Evolutionary conservation across 1,140 invertebrate genomes (phyloP).

Genomic region (Drosophila littoralis): DNA sequence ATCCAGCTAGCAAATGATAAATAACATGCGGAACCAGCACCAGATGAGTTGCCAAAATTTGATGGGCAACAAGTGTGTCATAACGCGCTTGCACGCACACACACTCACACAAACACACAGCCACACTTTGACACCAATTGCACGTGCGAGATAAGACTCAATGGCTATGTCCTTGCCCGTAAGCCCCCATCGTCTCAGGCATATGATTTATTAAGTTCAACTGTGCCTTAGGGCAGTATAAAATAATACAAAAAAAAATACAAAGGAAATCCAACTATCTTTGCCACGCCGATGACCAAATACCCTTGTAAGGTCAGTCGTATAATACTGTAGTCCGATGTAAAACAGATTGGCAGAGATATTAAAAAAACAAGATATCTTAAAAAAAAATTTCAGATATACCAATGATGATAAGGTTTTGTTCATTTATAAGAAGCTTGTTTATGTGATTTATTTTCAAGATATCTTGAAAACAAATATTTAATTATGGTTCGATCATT

Average conservation of each 20-base stretch:
- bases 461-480: no score
- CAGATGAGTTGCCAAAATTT: conserved; percentile 11
- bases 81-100: conserved; percentile 3
- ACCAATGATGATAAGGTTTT: no score
- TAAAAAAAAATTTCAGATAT: no score
- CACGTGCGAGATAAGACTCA: conserved; percentile 26
- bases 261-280: no score
- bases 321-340: no score
- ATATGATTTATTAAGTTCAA: conserved; percentile 65
- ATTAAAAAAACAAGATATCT: no score
- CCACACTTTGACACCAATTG: neutral
- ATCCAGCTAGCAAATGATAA: conserved; percentile 18
- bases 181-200: conserved; percentile 17
- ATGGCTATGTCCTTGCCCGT: conserved; percentile 13
- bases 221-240: conserved; percentile 26
- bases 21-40: neutral
- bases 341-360: no score
- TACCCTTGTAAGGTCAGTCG: no score
- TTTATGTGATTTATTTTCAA: no score
- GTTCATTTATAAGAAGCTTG: no score
- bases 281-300: no score
- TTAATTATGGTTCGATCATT: no score
- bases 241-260: conserved; percentile 9
- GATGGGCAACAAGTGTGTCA: conserved; percentile 59
- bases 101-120: neutral